These are phyloP conservation scores for Gasteruption jaculator DNA, from an alignment of 2,888 invertebrate species.

Conservation along the genomic window DNA sequence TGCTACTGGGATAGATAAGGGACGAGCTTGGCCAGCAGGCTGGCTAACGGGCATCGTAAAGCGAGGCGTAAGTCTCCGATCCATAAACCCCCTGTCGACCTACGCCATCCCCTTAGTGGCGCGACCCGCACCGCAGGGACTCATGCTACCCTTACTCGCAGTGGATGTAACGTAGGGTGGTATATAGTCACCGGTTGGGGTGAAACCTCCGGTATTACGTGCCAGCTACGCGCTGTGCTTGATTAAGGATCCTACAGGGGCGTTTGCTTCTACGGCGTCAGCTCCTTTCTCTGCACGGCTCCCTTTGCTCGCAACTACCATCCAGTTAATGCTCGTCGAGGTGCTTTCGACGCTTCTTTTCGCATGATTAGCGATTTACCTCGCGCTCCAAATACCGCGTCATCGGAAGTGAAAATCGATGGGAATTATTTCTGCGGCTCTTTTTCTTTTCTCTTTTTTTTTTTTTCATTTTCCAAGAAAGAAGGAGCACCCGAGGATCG, in stretches of 20 bases:
- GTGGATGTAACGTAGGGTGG: background rate
- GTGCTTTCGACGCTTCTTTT: no score
- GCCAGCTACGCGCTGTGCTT: conserved; percentile 25
- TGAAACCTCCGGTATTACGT: conserved; percentile 25
- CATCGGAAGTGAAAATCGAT: no score
- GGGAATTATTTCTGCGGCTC: no score
- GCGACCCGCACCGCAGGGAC: conserved; percentile 16
- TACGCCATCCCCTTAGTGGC: conserved; percentile 13
- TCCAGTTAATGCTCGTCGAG: no score
- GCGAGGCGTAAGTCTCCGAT: conserved; percentile 29
- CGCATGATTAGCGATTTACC: no score
- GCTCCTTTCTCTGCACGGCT: conserved; percentile 20
- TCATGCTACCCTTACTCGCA: conserved; percentile 15
- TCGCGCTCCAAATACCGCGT: no score
- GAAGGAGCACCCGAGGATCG: no score
- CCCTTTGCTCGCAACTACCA: conserved; percentile 2
- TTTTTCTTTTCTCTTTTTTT: no score
- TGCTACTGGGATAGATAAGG: conserved; percentile 22
- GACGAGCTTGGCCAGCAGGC: conserved; percentile 15
- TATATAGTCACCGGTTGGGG: conserved; percentile 15
- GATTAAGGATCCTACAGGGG: conserved; percentile 26
- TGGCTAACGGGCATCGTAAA: conserved; percentile 27
- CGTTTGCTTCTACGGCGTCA: conserved; percentile 23
- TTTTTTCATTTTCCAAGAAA: no score
- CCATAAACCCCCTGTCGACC: conserved; percentile 24